Conservation (phyloP, 2,888 invertebrate species). For the Pocota personata region DNA sequence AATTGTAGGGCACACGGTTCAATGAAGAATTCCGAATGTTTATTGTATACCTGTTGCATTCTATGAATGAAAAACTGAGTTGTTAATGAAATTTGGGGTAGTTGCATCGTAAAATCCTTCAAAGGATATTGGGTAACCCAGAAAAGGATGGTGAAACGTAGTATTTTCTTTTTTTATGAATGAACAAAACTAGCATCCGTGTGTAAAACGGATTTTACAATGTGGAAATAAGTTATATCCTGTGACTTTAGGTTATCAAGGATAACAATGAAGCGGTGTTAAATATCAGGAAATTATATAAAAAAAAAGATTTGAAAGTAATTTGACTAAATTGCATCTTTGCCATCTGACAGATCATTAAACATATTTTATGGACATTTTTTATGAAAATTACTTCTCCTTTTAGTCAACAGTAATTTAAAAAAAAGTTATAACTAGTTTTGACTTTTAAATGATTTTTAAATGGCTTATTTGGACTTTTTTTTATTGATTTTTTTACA, state of each 20-base stretch:
- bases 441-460: not conserved
- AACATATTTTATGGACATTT: not conserved
- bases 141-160: not conserved
- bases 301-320: not conserved
- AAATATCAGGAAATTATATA: not conserved
- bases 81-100: slow-evolving; percentile 11
- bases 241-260: not conserved
- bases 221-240: not conserved
- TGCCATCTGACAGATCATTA: not conserved
- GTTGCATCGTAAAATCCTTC: slow-evolving; percentile 2
- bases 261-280: not conserved
- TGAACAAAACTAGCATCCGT: slow-evolving; percentile 10
- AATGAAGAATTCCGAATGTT: not conserved
- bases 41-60: not conserved
- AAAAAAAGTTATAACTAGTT: not conserved
- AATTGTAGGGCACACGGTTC: not conserved
- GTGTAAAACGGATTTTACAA: not conserved
- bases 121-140: not conserved
- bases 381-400: not conserved
- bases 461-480: not conserved
- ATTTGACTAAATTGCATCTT: not conserved
- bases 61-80: not conserved
- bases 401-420: not conserved
- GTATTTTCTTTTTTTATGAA: not conserved
- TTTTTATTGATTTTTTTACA: not conserved